These are phyloP conservation scores for Crotalus helleri DNA, from an alignment of 2,113 vertebrate species.

Conservation along the genomic window DNA sequence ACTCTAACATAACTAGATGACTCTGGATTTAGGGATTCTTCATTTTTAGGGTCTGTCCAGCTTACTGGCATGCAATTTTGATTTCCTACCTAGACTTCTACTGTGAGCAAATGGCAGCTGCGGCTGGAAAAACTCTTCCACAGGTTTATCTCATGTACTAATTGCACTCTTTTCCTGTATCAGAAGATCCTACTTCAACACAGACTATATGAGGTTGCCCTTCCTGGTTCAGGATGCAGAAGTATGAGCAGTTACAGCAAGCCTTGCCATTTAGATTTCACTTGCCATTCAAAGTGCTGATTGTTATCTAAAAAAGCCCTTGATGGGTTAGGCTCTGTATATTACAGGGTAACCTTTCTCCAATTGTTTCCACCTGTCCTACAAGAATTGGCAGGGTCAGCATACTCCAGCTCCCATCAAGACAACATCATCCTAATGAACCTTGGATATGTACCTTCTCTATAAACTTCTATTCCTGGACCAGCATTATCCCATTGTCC, in stretches of 20 bases:
- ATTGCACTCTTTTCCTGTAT: not conserved
- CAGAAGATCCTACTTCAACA: not conserved
- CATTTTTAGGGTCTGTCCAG: not conserved
- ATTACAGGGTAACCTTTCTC: not conserved
- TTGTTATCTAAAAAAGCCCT: not conserved
- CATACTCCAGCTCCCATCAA: not conserved
- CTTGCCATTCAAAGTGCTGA: not conserved
- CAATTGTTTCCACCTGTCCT: not conserved
- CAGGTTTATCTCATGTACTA: not conserved
- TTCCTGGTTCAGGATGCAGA: not conserved
- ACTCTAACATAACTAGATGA: not conserved
- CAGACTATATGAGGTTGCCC: not conserved
- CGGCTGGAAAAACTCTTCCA: not conserved
- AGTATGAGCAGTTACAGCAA: not conserved
- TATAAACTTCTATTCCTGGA: not conserved
- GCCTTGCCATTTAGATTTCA: not conserved
- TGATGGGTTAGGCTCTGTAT: not conserved
- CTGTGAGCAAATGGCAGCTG: not conserved
- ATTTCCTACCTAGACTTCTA: not conserved
- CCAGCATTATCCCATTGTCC: not conserved
- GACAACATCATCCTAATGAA: not conserved
- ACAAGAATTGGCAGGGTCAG: not conserved
- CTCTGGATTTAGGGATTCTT: not conserved
- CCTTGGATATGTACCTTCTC: not conserved
- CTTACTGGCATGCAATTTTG: not conserved